Percentiles rank a stretch among this genome's conserved stretches.
These are phyloP conservation scores for Elephas maximus DNA, from an alignment of 2,113 vertebrate genomes.

Conservation along the genomic window DNA sequence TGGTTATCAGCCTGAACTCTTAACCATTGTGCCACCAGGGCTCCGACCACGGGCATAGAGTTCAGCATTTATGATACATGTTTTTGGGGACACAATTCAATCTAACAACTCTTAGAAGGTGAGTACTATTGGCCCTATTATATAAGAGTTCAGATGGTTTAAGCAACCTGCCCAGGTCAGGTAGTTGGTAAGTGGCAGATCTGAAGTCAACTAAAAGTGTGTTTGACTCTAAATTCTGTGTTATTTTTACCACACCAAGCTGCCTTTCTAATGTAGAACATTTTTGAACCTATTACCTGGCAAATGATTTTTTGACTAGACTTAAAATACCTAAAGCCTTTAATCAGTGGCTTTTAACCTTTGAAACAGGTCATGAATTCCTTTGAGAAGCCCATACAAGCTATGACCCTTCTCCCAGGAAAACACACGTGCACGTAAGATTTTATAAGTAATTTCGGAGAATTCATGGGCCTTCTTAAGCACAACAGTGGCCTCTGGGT, in stretches of 20 bases:
- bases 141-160: not conserved
- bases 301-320: slow-evolving; percentile 45
- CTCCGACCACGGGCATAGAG: not conserved
- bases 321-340: slow-evolving; percentile 20
- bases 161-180: not conserved
- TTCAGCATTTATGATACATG: not conserved
- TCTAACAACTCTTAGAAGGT: not conserved
- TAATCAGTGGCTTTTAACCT: slow-evolving; percentile 33
- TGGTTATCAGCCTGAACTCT: too few species aligned
- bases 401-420: not conserved
- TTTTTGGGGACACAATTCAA: not conserved
- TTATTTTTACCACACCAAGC: not conserved
- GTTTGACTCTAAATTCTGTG: not conserved
- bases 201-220: not conserved
- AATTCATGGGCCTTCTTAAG: not conserved
- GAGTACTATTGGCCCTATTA: not conserved
- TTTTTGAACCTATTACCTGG: slow-evolving; percentile 30
- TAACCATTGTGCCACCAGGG: too few species aligned
- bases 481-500: not conserved
- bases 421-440: not conserved
- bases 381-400: slow-evolving; percentile 14
- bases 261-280: not conserved
- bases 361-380: not conserved
- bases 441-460: not conserved
- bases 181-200: not conserved